Evolutionary conservation across 2,113 vertebrate genomes (phyloP), one percentile per base, ranked within the genome.

Genomic region (Pholis gunnellus): DNA sequence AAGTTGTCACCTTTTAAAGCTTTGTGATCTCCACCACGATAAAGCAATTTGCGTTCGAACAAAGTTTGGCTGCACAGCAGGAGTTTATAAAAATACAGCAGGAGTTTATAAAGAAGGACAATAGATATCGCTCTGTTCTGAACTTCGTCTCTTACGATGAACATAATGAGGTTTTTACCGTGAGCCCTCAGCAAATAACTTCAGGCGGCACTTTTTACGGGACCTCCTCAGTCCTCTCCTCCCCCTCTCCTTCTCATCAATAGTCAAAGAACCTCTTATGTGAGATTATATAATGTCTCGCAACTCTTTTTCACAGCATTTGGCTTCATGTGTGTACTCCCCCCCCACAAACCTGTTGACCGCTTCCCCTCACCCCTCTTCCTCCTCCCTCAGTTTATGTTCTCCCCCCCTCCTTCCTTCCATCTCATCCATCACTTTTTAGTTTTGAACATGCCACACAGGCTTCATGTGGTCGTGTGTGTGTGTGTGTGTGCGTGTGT

Each of bases 211-310:
- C 9, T 81, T 69, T 44, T 27, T 27, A 57, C n/a, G 48, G 71
- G 27, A 75, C 48, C 22, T 61, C 57, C 57, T 64, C 36, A 22
- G 63, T 31, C 29, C 52, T 73, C 84, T 50, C 52, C 82, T 61
- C 73, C 40, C 52, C 54, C 48, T 42, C 64, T 61, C 36, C 52
- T 50, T 69, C 11, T 69, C 79, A 86, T 91, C 88, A 92, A 90
- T 89, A 81, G 85, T 95, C 87, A 95, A 95, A 93, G 91, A 89
- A 18, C 75, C 91, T 84, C 86, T 75, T 95, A 81, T 95, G 90
- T 89, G 66, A 60, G 60, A 88, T 92, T 93, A 86, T 89, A 90
- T 93, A 91, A 93, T 94, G 84, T 83, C 50, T 54, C 25, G 4
- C 75, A 65, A 73, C 74, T 64, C 48, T 48, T 89, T 88, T 84